phyloP scores from a whole-genome alignment of 2,797 vertebrate species.

The Denticeps clupeoides region DNA sequence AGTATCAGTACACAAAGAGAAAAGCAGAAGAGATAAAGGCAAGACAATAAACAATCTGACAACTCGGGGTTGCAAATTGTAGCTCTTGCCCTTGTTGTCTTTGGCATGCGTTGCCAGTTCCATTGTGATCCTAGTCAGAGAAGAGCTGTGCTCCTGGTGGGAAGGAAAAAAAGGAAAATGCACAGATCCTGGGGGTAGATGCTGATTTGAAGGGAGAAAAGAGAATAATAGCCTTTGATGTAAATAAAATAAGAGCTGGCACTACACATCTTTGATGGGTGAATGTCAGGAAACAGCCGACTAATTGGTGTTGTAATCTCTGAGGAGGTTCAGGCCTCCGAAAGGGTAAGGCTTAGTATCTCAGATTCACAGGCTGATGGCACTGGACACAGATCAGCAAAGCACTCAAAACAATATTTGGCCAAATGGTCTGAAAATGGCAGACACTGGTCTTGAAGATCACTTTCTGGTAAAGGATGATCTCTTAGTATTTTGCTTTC shows the following conservation, averaged over 20 bases:
- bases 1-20: conserved; percentile 33
- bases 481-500: too few relatives aligned
- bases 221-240: conserved; percentile 57
- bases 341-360: conserved; percentile 5
- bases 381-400: too few relatives aligned
- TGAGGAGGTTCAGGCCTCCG: conserved; percentile 26
- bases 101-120: conserved; percentile 45
- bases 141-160: conserved; percentile 33
- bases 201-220: conserved; percentile 56
- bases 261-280: conserved; percentile 48
- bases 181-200: conserved; percentile 51
- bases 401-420: too few relatives aligned
- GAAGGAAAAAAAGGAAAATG: conserved; percentile 26
- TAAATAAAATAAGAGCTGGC: conserved; percentile 50
- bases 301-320: conserved; percentile 56
- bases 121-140: conserved; percentile 39
- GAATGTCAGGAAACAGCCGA: conserved; percentile 52
- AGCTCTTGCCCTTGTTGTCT: conserved; percentile 41
- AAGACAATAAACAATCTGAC: conserved; percentile 49
- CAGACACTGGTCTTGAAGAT: too few relatives aligned
- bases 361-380: background rate
- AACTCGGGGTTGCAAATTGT: conserved; percentile 35
- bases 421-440: too few relatives aligned
- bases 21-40: conserved; percentile 28
- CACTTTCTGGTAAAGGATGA: too few relatives aligned